Evolutionary conservation across 1,140 invertebrate species (phyloP).

Genomic region (Magallana gigas): DNA sequence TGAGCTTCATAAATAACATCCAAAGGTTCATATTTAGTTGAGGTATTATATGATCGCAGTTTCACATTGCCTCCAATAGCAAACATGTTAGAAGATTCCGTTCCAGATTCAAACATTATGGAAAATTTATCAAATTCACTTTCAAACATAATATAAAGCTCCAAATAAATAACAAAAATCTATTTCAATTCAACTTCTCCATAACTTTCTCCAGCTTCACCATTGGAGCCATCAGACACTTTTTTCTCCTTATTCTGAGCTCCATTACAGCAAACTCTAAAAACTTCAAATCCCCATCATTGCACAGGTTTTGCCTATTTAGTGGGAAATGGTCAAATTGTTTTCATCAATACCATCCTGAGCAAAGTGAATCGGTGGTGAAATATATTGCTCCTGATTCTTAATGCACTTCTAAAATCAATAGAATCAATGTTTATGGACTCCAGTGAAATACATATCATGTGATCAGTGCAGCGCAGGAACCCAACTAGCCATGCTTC

Average conservation of each 20-base stretch:
- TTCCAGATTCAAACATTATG: constrained; percentile 35
- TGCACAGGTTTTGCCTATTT: constrained; percentile 20
- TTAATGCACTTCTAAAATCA: constrained; percentile 33
- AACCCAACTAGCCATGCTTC: constrained; percentile 24
- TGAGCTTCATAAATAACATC: constrained; percentile 69
- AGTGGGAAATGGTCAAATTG: background rate
- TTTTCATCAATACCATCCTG: constrained; percentile 11
- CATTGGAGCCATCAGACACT: background rate
- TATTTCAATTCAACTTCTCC: background rate
- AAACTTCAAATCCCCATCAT: background rate
- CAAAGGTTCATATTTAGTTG: constrained; percentile 71
- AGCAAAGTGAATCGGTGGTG: constrained; percentile 2
- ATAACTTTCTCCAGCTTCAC: background rate
- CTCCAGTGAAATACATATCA: background rate
- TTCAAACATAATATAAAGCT: constrained; percentile 2
- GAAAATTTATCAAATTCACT: background rate
- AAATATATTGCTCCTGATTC: background rate
- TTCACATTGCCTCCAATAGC: constrained; percentile 70
- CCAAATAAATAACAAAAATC: background rate
- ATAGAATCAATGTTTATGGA: constrained; percentile 32
- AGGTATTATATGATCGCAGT: constrained; percentile 62
- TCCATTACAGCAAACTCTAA: background rate
- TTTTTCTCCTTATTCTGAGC: background rate
- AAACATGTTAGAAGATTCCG: constrained; percentile 67
- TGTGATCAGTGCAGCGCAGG: background rate